A percentile compares a stretch with the other conserved stretches of the same genome.
Evolutionary conservation across 2,888 invertebrate genomes (phyloP).

Genomic region (Poecilobothrus nobilitatus): DNA sequence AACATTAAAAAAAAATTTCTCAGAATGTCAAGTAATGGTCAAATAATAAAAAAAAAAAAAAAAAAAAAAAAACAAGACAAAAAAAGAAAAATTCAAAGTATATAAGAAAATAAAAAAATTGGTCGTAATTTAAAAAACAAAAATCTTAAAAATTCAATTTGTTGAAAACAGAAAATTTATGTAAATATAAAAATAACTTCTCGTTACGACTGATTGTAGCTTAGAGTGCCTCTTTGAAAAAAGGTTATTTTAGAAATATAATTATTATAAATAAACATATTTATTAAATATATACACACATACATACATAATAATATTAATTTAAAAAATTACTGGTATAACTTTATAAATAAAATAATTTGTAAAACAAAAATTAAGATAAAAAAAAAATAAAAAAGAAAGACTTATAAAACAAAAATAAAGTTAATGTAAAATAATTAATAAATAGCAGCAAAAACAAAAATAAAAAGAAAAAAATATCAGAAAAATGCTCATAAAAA

Average conservation of each 20-base stretch:
- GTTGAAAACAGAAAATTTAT: not conserved
- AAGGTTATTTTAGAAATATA: slow-evolving; percentile 19
- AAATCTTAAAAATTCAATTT: not conserved
- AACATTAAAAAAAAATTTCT: not conserved
- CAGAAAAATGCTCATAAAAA: no score
- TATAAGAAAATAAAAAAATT: slow-evolving; percentile 1
- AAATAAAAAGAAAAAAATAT: no score
- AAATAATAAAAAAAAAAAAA: no score
- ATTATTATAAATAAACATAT: slow-evolving; percentile 22
- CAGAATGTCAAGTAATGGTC: no score
- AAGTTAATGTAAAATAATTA: not conserved
- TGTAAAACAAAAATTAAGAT: not conserved
- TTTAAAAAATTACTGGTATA: not conserved
- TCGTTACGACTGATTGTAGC: slow-evolving; percentile 32
- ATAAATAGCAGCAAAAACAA: no score
- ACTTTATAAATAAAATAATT: not conserved
- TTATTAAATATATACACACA: slow-evolving; percentile 21
- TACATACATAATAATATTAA: not conserved
- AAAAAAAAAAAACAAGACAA: not conserved
- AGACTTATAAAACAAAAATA: not conserved
- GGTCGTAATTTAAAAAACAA: slow-evolving; percentile 8
- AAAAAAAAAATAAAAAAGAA: not conserved
- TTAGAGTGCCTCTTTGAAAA: slow-evolving; percentile 32
- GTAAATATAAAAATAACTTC: slow-evolving; percentile 22
- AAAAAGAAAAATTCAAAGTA: not conserved